A percentile compares a stretch with the other conserved stretches of the same genome.
phyloP scores from a whole-genome alignment of 2,888 invertebrate genomes.

The Andrena bicolor region DNA sequence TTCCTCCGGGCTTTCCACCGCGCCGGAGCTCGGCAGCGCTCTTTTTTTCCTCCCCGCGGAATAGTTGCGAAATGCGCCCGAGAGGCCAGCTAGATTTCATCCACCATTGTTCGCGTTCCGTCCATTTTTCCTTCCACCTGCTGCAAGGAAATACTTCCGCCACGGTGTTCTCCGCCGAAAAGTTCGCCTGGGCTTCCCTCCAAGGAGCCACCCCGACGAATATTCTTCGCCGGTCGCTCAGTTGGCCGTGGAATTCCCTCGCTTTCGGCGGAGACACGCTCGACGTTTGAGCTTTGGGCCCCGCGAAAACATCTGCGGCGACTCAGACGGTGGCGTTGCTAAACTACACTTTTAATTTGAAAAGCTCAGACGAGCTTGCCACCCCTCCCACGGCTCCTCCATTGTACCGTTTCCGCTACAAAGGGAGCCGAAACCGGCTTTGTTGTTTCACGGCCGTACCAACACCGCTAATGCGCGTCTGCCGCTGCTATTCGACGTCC shows the following conservation, averaged over 20 bases:
- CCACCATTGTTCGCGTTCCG: conserved; percentile 14
- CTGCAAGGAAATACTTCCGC: conserved; percentile 1
- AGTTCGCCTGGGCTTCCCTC: conserved; percentile 6
- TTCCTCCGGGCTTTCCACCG: neutral
- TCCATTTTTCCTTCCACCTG: conserved; percentile 13
- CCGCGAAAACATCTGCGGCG: conserved; percentile 63
- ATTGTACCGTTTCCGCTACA: conserved; percentile 75
- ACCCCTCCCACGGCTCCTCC: conserved; percentile 48
- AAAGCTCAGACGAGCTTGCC: conserved; percentile 72
- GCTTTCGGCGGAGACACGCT: conserved; percentile 6
- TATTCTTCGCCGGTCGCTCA: neutral
- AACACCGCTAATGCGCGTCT: conserved; percentile 56
- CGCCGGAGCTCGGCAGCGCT: neutral
- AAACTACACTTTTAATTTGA: conserved; percentile 80
- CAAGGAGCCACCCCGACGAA: neutral
- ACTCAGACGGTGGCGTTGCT: conserved; percentile 67
- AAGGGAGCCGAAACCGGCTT: conserved; percentile 79
- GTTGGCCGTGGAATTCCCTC: conserved; percentile 25
- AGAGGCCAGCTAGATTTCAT: conserved; percentile 8
- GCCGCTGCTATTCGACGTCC: conserved; percentile 33
- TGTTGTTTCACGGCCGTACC: conserved; percentile 77
- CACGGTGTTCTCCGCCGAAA: neutral
- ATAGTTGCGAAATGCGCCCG: conserved; percentile 12
- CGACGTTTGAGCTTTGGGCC: conserved; percentile 34
- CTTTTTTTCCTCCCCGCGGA: conserved; percentile 8